Percentiles rank a stretch among this genome's conserved stretches.
These are phyloP conservation scores for Artemia sinica DNA, from an alignment of 2,888 invertebrate species.

Conservation along the genomic window DNA sequence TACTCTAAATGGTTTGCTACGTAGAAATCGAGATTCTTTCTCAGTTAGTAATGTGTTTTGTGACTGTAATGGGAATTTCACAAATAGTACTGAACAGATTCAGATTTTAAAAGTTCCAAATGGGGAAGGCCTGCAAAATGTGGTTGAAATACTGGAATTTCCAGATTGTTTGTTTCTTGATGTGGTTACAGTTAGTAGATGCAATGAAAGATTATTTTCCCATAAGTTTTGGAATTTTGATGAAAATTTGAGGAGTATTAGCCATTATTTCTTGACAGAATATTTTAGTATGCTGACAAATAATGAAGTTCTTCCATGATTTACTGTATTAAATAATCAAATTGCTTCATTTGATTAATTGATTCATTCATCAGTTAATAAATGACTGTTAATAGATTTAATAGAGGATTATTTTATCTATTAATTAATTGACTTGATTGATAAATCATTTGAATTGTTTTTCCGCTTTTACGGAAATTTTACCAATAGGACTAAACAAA, in stretches of 20 bases:
- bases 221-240: constrained; percentile 3
- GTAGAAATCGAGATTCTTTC: neutral
- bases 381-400: no score
- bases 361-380: no score
- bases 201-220: neutral
- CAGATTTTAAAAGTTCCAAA: neutral
- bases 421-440: no score
- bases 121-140: neutral
- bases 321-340: no score
- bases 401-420: no score
- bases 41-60: constrained; percentile 1
- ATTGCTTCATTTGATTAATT: no score
- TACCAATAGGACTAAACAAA: no score
- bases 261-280: neutral
- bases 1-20: neutral
- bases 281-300: neutral
- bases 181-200: neutral
- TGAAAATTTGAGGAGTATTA: neutral
- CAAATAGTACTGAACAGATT: neutral
- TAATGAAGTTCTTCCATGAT: no score
- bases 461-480: no score
- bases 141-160: neutral
- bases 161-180: neutral
- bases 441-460: no score
- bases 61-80: neutral